These are phyloP conservation scores for Archivesica marissinica DNA, from an alignment of 1,140 invertebrate species.

Conservation along the genomic window DNA sequence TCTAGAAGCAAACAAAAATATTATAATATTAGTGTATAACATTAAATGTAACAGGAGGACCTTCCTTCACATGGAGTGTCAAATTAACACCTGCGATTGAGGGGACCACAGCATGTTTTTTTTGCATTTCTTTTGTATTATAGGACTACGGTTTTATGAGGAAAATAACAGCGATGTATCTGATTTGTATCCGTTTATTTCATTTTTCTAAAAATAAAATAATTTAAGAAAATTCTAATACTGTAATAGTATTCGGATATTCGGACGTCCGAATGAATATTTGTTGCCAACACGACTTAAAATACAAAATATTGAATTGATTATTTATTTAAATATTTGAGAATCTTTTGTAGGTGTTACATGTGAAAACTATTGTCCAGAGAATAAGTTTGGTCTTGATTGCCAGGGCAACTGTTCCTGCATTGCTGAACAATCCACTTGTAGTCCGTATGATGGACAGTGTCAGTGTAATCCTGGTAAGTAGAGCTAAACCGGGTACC, in stretches of 20 bases:
- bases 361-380: neutral
- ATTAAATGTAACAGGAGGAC: neutral
- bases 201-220: too few species aligned
- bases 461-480: constrained; percentile 36
- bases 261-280: too few species aligned
- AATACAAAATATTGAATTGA: neutral
- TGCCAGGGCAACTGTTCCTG: neutral
- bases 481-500: too few species aligned
- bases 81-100: too few species aligned
- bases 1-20: too few species aligned
- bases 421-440: neutral
- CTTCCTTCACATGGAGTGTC: neutral
- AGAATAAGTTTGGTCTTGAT: neutral
- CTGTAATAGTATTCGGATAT: too few species aligned
- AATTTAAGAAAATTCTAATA: too few species aligned
- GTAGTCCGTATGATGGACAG: constrained; percentile 10
- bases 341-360: neutral
- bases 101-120: neutral
- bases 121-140: too few species aligned
- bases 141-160: too few species aligned
- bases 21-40: too few species aligned
- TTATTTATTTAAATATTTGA: neutral
- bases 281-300: neutral
- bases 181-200: too few species aligned
- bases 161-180: neutral